Conservation (phyloP, 2,113 vertebrate species). For the Cricetomys ansorgei region DNA sequence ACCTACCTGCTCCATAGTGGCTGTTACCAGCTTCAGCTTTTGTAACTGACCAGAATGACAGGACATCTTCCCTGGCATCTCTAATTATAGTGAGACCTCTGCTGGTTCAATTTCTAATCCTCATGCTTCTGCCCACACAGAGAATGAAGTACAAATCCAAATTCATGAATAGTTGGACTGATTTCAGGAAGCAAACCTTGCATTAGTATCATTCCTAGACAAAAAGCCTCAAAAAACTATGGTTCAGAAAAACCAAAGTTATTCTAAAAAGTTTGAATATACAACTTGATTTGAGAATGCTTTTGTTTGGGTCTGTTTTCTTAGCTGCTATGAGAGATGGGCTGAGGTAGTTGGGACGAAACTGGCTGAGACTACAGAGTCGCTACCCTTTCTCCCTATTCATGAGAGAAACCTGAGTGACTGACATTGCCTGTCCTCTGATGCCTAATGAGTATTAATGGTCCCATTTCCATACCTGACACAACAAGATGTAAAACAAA, state of each 20-base stretch:
- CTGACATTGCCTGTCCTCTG: not conserved
- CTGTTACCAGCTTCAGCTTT: no score
- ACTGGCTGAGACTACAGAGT: not conserved
- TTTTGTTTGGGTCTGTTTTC: not conserved
- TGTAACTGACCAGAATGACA: no score
- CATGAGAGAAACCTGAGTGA: not conserved
- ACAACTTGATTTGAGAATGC: not conserved
- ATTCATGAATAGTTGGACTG: not conserved
- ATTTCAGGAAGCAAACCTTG: conserved; percentile 37
- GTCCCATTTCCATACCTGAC: not conserved
- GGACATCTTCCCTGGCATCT: conserved; percentile 47
- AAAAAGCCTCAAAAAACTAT: not conserved
- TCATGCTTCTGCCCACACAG: not conserved
- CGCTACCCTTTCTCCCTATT: not conserved
- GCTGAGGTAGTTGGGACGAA: not conserved
- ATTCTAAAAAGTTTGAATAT: not conserved
- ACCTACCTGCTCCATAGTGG: not conserved
- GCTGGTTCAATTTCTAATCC: conserved; percentile 44
- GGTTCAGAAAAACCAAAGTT: not conserved
- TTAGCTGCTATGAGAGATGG: not conserved
- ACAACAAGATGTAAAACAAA: not conserved
- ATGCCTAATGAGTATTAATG: not conserved
- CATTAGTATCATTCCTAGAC: not conserved
- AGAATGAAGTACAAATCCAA: not conserved
- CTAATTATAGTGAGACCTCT: conserved; percentile 34